These are phyloP conservation scores for Anolis apletophallus DNA, from an alignment of 2,797 vertebrate genomes.

Conservation along the genomic window DNA sequence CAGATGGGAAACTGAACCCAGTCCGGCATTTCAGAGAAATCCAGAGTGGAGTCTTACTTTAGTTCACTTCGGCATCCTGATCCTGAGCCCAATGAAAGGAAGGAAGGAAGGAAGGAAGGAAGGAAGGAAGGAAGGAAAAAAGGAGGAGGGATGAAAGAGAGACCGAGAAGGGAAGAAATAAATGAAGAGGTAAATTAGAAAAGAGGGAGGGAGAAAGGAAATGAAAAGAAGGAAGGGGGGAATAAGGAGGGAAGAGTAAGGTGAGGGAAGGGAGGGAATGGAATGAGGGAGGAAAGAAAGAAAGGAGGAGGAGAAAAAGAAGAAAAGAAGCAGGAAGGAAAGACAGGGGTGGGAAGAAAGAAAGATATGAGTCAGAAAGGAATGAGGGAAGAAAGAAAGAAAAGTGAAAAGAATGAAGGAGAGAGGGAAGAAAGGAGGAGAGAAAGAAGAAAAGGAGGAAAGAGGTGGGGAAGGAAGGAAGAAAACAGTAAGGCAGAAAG, in stretches of 20 bases:
- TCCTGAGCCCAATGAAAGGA: background rate
- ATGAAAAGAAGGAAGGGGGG: background rate
- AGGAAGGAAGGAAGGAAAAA: background rate
- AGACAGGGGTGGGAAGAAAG: too few relatives aligned
- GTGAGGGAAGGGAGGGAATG: background rate
- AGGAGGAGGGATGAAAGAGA: slow-evolving; percentile 20
- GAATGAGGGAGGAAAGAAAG: background rate
- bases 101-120: background rate
- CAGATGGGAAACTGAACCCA: background rate
- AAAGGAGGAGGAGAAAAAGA: background rate
- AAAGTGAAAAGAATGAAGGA: slow-evolving; percentile 20
- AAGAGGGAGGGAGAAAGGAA: slow-evolving; percentile 20
- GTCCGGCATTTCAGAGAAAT: background rate
- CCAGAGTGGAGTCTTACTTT: background rate
- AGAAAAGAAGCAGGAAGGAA: background rate
- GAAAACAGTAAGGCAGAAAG: too few relatives aligned
- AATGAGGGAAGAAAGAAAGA: too few relatives aligned
- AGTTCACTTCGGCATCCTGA: background rate
- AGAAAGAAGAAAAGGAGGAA: too few relatives aligned
- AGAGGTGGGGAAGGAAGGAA: too few relatives aligned
- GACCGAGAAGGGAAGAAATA: background rate
- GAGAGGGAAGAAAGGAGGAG: background rate
- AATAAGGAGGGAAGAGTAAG: background rate
- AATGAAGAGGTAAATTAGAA: background rate
- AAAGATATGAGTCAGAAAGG: too few relatives aligned